phyloP scores from a whole-genome alignment of 2,113 vertebrate species.

The Cyprinodon variegatus region DNA sequence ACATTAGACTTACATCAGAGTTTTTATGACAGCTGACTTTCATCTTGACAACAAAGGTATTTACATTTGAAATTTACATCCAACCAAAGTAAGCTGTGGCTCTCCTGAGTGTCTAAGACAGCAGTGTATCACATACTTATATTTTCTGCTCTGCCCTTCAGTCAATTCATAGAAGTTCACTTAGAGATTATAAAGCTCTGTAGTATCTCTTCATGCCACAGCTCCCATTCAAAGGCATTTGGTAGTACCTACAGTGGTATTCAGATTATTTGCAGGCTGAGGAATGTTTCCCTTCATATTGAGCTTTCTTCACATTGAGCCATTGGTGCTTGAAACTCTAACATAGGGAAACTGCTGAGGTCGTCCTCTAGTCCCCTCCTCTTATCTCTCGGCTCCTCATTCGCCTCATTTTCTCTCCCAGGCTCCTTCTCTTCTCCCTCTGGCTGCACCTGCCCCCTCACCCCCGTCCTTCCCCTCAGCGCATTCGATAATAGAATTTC shows the following conservation, averaged over 20 bases:
- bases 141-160: slow-evolving; percentile 2
- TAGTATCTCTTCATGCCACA: slow-evolving; percentile 39
- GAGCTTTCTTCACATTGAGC: slow-evolving; percentile 88
- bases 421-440: slow-evolving; percentile 45
- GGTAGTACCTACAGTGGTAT: slow-evolving; percentile 21
- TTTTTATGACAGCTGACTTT: background rate
- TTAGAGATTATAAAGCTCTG: slow-evolving; percentile 35
- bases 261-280: slow-evolving; percentile 35
- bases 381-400: slow-evolving; percentile 61
- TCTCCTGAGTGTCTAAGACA: slow-evolving; percentile 33
- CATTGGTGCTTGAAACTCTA: slow-evolving; percentile 81
- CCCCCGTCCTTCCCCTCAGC: slow-evolving; percentile 64
- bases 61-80: slow-evolving; percentile 57
- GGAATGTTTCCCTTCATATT: slow-evolving; percentile 73
- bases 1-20: slow-evolving; percentile 25
- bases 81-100: slow-evolving; percentile 16
- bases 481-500: slow-evolving; percentile 62
- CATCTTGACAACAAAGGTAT: slow-evolving; percentile 24
- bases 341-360: slow-evolving; percentile 64
- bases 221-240: slow-evolving; percentile 49
- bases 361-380: slow-evolving; percentile 71
- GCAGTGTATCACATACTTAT: background rate
- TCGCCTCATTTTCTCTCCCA: slow-evolving; percentile 39
- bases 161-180: background rate
- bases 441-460: slow-evolving; percentile 42